Base-by-base conservation (phyloP, 2,888 invertebrate species). In the Xylota segnis region DNA sequence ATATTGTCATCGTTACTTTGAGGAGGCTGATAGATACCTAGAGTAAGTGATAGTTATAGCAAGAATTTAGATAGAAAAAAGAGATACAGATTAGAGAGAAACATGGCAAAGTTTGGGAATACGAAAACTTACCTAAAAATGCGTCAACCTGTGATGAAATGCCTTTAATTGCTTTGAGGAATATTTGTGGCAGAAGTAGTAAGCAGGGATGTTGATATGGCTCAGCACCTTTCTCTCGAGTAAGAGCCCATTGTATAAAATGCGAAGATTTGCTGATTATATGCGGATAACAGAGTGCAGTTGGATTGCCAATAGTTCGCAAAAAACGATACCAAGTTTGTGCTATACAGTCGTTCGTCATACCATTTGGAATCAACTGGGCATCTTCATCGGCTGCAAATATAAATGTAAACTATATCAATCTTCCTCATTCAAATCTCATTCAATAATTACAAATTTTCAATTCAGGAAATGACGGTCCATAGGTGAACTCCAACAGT, bases 311-410 rank as follows among this genome's bases (percentile, higher is more conserved):
- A 86, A 99, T 95, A 45, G 97, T 97, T 90, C 98, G 97, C 82
- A 99, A 93, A 90, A 99, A 96, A 82, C 99, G 95, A 93, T 98
- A 99, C 99, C 99, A 99, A 89, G 97, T 96, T 93, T 99, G 99
- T 77, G 97, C 96, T 45, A 98, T 95, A 83, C 97, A 97, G 91
- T 98, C 97, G 83, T 96, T 95, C 52, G 95, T 94, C 96, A 98
- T 98, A 65, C 96, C 96, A 0, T 93, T 91, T 2, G 98, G 97
- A 77, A 98, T 96, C 56, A 98, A 92, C 88, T 95, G 95, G 4
- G 94, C 94, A 91, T 98, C 98, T 89, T 98, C 98, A 87, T 98
- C 98, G 87, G 95, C 97, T 97, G 89, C 54, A 88, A 43, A 12
- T 1, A 34, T 6, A 56, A 78, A 45, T 97, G 89, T 54, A 88